Base-by-base conservation (phyloP, 2,888 invertebrate genomes). In the Latrodectus elegans region DNA sequence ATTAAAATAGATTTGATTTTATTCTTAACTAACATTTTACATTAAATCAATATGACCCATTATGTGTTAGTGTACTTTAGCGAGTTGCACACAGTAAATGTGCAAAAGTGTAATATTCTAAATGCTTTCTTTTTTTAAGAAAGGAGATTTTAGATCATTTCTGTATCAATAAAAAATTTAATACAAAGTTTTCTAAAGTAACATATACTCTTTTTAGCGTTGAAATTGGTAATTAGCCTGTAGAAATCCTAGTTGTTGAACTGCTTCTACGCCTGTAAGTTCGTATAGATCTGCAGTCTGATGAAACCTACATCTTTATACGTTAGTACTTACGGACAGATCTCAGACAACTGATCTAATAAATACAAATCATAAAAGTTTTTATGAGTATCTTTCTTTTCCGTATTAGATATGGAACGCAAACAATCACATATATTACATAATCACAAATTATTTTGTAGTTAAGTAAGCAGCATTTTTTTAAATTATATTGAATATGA, bases 181-280 rank as follows among this genome's bases (percentile, higher is more conserved):
- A 22, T 22, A 22, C 22, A 22, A 1, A 22, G 22, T 22, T 15
- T n/a, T 60, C 60, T 10, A 60, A 15, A 10, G n/a, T 60, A 8
- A n/a, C n/a, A 38, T 9, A 8, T 60, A 60, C n/a, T 73, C 81
- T 81, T 81, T 81, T 81, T 74, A 73, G 81, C 74, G 81, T 81
- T 81, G 65, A 88, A 88, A 73, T 70, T 52, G 78, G 78, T 82
- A 68, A 70, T 83, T 88, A 84, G 88, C 88, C 88, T 88, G 84
- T 88, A 88, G 88, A 84, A 83, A 84, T 83, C 81, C 81, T 88
- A 88, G 88, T 84, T 88, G 88, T 84, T 88, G 79, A 71, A 84
- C 79, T 84, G 88, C 88, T 88, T 88, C 79, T 84, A 84, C 75
- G 88, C 88, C 84, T 88, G 88, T 88, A 88, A 88, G 84, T 88